phyloP scores from a whole-genome alignment of 2,113 vertebrate genomes.

The Antechinus flavipes region DNA sequence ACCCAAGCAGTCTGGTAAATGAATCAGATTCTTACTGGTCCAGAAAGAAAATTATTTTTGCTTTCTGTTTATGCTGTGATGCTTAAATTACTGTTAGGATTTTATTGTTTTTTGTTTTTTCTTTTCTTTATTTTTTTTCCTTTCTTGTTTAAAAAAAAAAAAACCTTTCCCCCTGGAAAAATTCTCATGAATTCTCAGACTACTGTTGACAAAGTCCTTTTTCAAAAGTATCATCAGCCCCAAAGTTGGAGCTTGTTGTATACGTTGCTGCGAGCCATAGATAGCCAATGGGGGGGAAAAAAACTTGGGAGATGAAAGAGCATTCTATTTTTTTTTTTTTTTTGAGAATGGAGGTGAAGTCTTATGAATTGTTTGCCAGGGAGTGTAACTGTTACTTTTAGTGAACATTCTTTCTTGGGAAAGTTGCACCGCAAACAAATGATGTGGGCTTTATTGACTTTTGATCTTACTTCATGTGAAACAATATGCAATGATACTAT shows the following conservation, averaged over 20 bases:
- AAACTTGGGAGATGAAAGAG: background rate
- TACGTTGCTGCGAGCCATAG: background rate
- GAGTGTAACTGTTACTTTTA: slow-evolving; percentile 72
- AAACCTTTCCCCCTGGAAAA: background rate
- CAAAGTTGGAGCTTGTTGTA: background rate
- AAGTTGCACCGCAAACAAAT: slow-evolving; percentile 63
- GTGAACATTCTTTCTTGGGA: slow-evolving; percentile 70
- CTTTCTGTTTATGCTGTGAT: slow-evolving; percentile 38
- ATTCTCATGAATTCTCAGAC: background rate
- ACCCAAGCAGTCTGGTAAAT: background rate
- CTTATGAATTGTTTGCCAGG: slow-evolving; percentile 49
- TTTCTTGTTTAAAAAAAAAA: background rate
- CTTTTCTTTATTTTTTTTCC: background rate
- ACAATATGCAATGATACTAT: slow-evolving; percentile 30
- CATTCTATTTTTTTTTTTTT: background rate
- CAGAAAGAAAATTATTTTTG: slow-evolving; percentile 12
- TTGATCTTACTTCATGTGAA: background rate
- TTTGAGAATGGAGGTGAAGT: background rate
- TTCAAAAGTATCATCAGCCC: slow-evolving; percentile 31
- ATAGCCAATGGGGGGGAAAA: background rate
- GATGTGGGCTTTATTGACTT: slow-evolving; percentile 59
- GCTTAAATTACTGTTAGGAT: background rate
- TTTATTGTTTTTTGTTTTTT: background rate
- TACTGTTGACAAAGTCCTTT: slow-evolving; percentile 12
- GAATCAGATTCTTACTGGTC: background rate